These are phyloP conservation scores for Chauna torquata DNA, from an alignment of 2,113 vertebrate genomes.

Conservation along the genomic window DNA sequence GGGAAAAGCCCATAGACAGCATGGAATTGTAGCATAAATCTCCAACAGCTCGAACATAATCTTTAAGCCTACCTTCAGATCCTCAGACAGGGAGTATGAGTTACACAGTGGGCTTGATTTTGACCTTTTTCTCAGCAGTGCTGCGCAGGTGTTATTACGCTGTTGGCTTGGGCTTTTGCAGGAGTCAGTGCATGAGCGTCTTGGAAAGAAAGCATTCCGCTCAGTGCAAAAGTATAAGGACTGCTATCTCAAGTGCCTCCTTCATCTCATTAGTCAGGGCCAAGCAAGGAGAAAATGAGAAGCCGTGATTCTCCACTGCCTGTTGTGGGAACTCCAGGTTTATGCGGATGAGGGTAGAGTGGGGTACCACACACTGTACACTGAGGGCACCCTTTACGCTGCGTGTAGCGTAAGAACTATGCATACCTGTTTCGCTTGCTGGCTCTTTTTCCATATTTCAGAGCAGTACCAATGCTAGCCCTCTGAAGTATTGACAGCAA, in stretches of 20 bases:
- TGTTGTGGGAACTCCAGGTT: not conserved
- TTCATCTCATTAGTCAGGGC: not conserved
- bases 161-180: not conserved
- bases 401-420: not conserved
- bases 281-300: not conserved
- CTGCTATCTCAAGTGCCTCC: not conserved
- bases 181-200: not conserved
- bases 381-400: not conserved
- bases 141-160: not conserved
- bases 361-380: not conserved
- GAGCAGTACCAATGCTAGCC: not conserved
- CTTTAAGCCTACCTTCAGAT: constrained; percentile 18
- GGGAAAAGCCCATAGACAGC: constrained; percentile 25
- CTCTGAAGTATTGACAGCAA: not conserved
- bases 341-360: not conserved
- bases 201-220: not conserved
- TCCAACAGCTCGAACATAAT: constrained; percentile 37
- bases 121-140: not conserved
- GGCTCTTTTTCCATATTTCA: not conserved
- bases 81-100: not conserved
- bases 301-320: not conserved
- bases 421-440: not conserved
- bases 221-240: not conserved
- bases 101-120: not conserved
- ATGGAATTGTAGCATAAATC: constrained; percentile 42